A percentile compares a stretch with the other conserved stretches of the same genome.
Conservation (phyloP, 2,113 vertebrate species). For the Aegotheles bennettii region DNA sequence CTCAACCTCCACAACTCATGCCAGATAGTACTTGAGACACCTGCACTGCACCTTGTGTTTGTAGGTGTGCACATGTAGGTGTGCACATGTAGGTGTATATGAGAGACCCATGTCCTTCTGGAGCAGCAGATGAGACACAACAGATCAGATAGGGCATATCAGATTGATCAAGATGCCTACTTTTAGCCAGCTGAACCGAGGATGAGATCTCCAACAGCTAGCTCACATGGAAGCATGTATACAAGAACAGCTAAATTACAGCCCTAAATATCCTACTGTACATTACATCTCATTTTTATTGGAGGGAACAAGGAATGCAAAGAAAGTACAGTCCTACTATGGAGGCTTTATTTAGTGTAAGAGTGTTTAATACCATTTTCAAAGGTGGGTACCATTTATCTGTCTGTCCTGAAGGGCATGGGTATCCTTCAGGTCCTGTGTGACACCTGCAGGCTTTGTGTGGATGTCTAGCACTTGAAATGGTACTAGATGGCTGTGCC, state of each 20-base stretch:
- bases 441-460: background rate
- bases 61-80: no score
- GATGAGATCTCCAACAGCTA: background rate
- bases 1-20: background rate
- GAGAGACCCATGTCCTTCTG: background rate
- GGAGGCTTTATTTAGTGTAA: background rate
- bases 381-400: background rate
- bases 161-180: background rate
- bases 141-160: accelerated
- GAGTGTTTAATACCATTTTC: background rate
- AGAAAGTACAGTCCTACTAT: background rate
- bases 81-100: background rate
- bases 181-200: background rate
- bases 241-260: background rate
- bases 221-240: background rate
- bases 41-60: background rate
- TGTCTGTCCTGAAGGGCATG: background rate
- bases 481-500: background rate
- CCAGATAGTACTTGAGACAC: background rate
- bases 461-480: background rate
- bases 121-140: background rate
- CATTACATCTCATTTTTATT: background rate
- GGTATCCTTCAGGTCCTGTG: background rate
- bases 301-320: background rate
- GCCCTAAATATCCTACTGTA: background rate